Evolutionary conservation across 2,888 invertebrate species (phyloP).

Genomic region (Athetis lepigone): DNA sequence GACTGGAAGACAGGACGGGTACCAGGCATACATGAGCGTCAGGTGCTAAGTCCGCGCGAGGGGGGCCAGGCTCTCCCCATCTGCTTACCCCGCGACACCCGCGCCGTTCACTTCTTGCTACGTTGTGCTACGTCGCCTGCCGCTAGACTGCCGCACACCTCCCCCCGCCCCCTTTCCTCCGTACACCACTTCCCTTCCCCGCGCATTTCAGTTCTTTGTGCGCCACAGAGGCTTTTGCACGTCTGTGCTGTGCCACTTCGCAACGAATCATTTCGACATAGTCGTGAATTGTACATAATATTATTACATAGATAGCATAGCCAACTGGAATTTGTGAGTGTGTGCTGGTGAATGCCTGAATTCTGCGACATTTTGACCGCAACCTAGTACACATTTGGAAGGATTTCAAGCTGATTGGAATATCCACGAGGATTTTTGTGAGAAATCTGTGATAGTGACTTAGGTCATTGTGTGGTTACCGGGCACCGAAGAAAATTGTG

Average conservation of each 20-base stretch:
- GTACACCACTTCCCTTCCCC: conserved; percentile 81
- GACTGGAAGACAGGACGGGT: conserved; percentile 71
- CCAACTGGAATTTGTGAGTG: conserved; percentile 80
- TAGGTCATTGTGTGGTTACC: conserved; percentile 59
- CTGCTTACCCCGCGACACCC: conserved; percentile 75
- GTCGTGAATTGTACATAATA: conserved; percentile 72
- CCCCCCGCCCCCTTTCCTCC: conserved; percentile 76
- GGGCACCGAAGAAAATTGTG: conserved; percentile 65
- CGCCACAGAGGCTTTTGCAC: conserved; percentile 83
- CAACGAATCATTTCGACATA: conserved; percentile 75
- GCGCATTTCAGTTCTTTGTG: conserved; percentile 90
- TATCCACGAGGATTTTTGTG: conserved; percentile 66
- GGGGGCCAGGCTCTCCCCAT: conserved; percentile 73
- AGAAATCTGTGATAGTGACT: conserved; percentile 79
- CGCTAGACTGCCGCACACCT: conserved; percentile 82
- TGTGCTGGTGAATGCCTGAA: conserved; percentile 78
- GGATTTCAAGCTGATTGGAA: conserved; percentile 67
- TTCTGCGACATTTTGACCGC: conserved; percentile 76
- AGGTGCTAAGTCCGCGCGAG: conserved; percentile 82
- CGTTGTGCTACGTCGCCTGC: conserved; percentile 78
- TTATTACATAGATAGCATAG: conserved; percentile 73
- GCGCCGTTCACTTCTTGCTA: conserved; percentile 89
- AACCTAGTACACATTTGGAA: conserved; percentile 75
- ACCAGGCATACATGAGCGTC: conserved; percentile 77
- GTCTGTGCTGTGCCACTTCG: conserved; percentile 78